Base-by-base conservation (phyloP, 2,888 invertebrate species). In the Cheilosia grossa region DNA sequence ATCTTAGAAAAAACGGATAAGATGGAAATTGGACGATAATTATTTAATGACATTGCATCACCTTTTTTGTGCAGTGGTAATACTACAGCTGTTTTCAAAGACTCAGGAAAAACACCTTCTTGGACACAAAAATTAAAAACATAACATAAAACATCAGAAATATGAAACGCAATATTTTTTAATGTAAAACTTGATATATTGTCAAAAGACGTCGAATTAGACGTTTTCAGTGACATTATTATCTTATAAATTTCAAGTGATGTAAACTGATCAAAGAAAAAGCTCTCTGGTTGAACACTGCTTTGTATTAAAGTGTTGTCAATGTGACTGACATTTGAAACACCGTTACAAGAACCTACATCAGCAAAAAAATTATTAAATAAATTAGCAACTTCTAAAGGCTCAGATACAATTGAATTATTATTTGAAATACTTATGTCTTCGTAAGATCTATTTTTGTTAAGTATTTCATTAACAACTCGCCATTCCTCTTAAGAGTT, bases 191-290 rank as follows among this genome's bases (percentile, higher is more conserved):
- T 64, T 15, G 64, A 37, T 21, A 74, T 74, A 19, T 54, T 63
- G 30, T 56, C 64, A 56, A 13, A 17, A n/a, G 66, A 66, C 7
- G 49, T 17, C 3, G 58, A 58, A n/a, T 58, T 56, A 5, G 40
- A 56, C 5, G 44, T 66, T 58, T 74, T 66, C 4, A 66, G 74
- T 19, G 64, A 58, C 13, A 17, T n/a, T 40, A 58, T 74, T 19
- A 74, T 66, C 30, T 75, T 75, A 51, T 66, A 21, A 19, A 67
- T 51, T 66, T 75, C 66, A 24, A 53, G 4, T 15, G 67, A 7
- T 4, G 56, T 69, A 19, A 69, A 56, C 10, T 21, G 9, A 33
- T 56, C 21, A 49, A 69, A 69, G 49, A 49, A 72, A 44, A 72
- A 61, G 15, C 51, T 61, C 27, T 61, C 30, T 1, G 17, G 4